Conservation (phyloP, 2,888 invertebrate genomes). For the Drosophila recens region DNA sequence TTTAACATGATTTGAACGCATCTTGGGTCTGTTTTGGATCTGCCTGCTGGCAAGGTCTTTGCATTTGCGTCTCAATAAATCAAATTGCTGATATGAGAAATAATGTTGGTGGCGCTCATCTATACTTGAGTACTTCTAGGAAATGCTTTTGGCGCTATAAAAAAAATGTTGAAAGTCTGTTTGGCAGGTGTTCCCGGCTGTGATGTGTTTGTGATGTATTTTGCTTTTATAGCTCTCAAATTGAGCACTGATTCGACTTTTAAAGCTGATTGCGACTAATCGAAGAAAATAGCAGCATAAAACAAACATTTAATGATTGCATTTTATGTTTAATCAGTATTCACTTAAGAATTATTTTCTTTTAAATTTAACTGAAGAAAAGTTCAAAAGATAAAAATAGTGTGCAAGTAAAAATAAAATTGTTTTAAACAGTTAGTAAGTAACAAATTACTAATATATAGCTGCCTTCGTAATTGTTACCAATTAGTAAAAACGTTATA, state of each 20-base stretch:
- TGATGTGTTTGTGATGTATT: conserved; percentile 13
- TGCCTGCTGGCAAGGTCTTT: conserved; percentile 55
- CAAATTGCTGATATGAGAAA: conserved; percentile 57
- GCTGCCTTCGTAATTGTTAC: too few species aligned
- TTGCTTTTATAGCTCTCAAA: conserved; percentile 17
- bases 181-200: conserved; percentile 52
- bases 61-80: conserved; percentile 67
- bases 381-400: too few species aligned
- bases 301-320: conserved; percentile 8
- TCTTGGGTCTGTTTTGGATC: conserved; percentile 27
- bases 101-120: conserved; percentile 43
- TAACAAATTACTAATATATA: too few species aligned
- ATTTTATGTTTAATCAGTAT: not conserved
- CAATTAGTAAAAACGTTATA: not conserved
- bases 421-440: too few species aligned
- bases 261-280: conserved; percentile 35
- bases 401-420: too few species aligned
- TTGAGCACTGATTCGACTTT: conserved; percentile 26
- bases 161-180: conserved; percentile 12
- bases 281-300: conserved; percentile 10
- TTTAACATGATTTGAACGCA: conserved; percentile 68
- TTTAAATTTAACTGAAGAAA: too few species aligned
- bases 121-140: conserved; percentile 53
- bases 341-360: too few species aligned
- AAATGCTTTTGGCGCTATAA: conserved; percentile 50